Percentiles rank a stretch among this genome's conserved stretches.
Conservation (phyloP, 2,113 vertebrate species). For the Oenanthe oenanthe region DNA sequence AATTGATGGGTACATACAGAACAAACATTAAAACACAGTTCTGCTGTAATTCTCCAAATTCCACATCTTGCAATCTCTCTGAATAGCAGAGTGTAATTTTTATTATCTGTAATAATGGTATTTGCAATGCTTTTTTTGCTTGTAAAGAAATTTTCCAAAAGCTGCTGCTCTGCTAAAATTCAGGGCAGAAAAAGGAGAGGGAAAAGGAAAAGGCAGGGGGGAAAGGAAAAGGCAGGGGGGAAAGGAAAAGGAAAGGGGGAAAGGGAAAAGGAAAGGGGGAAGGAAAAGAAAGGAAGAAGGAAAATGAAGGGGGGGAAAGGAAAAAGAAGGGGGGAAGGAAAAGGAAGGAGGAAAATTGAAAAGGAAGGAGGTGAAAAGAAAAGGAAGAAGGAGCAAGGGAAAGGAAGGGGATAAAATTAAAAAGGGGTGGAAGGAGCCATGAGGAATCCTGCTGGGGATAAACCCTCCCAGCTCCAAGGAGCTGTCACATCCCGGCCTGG, state of each 20-base stretch:
- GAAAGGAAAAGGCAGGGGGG: neutral
- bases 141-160: neutral
- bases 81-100: neutral
- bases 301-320: rapidly evolving
- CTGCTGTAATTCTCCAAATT: neutral
- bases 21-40: neutral
- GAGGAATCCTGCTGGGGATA: neutral
- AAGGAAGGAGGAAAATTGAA: too few relatives aligned
- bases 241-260: too few relatives aligned
- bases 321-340: rapidly evolving
- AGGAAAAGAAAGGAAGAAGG: neutral
- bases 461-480: neutral
- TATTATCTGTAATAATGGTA: neutral
- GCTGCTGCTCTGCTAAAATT: neutral
- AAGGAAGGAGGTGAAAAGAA: neutral
- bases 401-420: too few relatives aligned
- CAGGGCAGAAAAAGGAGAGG: neutral
- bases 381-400: neutral
- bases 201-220: rapidly evolving
- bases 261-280: neutral
- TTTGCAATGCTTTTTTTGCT: neutral
- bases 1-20: neutral
- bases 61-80: neutral
- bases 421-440: neutral
- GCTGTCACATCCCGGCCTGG: neutral